phyloP scores from a whole-genome alignment of 64 coral and sea anemone genomes.

The Dendronephthya gigantea region DNA sequence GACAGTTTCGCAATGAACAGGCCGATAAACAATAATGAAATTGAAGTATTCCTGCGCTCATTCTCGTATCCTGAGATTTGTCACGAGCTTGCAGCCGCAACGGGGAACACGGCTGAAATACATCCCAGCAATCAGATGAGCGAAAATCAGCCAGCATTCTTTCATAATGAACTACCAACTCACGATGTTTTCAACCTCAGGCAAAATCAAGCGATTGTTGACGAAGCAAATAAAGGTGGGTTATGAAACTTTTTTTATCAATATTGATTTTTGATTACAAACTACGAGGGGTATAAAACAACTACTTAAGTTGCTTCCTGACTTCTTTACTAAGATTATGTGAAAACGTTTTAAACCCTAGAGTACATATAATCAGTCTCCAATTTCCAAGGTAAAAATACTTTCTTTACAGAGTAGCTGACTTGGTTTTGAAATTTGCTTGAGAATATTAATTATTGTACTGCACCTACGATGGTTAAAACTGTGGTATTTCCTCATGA shows the following conservation, averaged over 20 bases:
- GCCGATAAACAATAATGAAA: neutral
- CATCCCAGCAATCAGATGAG: neutral
- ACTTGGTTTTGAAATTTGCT: too few relatives aligned
- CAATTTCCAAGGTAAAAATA: too few relatives aligned
- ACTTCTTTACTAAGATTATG: too few relatives aligned
- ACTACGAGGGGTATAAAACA: too few relatives aligned
- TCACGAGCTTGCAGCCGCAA: neutral
- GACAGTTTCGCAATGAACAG: neutral
- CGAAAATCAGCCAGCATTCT: neutral
- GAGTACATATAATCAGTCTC: too few relatives aligned
- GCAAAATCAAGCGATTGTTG: neutral
- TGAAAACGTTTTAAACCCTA: too few relatives aligned
- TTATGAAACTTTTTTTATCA: neutral
- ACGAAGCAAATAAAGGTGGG: neutral
- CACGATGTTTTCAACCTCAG: neutral
- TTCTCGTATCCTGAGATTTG: neutral
- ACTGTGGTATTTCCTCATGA: too few relatives aligned
- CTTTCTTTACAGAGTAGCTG: too few relatives aligned
- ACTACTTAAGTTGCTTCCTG: too few relatives aligned
- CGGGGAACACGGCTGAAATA: neutral
- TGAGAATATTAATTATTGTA: too few relatives aligned
- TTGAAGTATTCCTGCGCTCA: neutral
- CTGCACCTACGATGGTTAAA: too few relatives aligned
- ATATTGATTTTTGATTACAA: too few relatives aligned
- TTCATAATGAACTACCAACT: neutral